These are phyloP conservation scores for Gallinago paraguaiae DNA, from an alignment of 2,113 vertebrate species.

Conservation along the genomic window DNA sequence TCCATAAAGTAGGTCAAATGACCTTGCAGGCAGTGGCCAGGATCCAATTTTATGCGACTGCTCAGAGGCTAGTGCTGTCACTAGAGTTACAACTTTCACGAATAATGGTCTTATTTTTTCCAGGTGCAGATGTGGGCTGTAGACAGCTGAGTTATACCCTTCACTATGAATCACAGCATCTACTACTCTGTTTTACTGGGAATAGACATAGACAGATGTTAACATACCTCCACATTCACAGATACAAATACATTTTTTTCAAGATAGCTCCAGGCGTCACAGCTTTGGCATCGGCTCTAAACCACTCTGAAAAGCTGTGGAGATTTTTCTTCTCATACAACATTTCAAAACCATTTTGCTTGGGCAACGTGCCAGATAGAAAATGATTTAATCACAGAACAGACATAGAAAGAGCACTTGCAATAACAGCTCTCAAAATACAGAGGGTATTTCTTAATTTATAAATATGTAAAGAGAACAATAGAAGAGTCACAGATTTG, in stretches of 20 bases:
- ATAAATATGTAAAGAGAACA: background rate
- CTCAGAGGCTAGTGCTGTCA: background rate
- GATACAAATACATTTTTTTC: background rate
- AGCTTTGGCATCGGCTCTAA: background rate
- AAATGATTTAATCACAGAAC: conserved; percentile 24
- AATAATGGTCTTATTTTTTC: background rate
- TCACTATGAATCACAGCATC: background rate
- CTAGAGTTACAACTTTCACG: background rate
- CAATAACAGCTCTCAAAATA: background rate
- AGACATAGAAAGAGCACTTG: conserved; percentile 8
- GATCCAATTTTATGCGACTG: background rate
- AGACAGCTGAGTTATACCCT: background rate
- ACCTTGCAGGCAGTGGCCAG: background rate
- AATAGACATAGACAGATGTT: background rate
- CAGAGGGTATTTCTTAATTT: background rate
- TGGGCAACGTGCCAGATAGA: background rate
- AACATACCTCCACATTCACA: background rate
- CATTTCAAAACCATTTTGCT: conserved; percentile 8
- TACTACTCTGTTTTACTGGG: background rate
- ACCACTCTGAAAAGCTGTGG: background rate
- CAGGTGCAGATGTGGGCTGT: background rate
- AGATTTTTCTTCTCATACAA: background rate
- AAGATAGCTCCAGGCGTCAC: background rate
- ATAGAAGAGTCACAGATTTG: background rate
- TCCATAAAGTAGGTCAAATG: background rate